Base-by-base conservation (phyloP, 2,888 invertebrate genomes). In the Adineta ricciae region DNA sequence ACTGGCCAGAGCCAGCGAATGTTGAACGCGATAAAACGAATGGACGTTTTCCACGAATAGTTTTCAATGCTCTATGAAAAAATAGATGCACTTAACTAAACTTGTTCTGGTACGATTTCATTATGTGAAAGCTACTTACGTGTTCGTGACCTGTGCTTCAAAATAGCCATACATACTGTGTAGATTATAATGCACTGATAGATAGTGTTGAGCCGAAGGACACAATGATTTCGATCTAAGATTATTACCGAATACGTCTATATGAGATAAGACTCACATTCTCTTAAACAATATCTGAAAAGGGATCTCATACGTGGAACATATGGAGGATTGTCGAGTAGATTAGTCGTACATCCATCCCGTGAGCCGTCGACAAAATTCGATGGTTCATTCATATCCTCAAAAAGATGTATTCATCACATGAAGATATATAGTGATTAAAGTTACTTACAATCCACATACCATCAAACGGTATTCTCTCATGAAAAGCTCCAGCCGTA, bases 381-480 rank as follows among this genome's bases (percentile, higher is more conserved):
- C 9, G 90, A 89, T 9, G 90, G 90, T 85, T 90, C 90, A 88
- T 90, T 90, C 90, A 90, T 90, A 86, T 90, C 56, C 50, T 50
- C 5, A 46, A 8, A 46, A 11, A 46, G 46, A 46, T 46, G 11
- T 46, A 46, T 8, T 46, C 11, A 46, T 46, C 11, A 11, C 11
- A 46, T 46, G 46, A 19, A 50, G 50, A 50, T 50, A 50, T 2
- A 16, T 50, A 7, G 3, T 50, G 14, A 49, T 14, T n/a, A 49
- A 49, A 50, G 16, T 19, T 50, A 9, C 50, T 2, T 50, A 50
- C 50, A 19, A 50, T 50, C 50, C 50, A 50, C 19, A 50, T 9
- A 2, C 50, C 50, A 50, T 50, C 50, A 50, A 50, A 89, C 19
- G 88, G 86, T 32, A 85, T 46, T 41, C 19, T 52, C 27, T 87